These are phyloP conservation scores for Megaptera novaeangliae DNA, from an alignment of 2,113 vertebrate species.

Conservation along the genomic window DNA sequence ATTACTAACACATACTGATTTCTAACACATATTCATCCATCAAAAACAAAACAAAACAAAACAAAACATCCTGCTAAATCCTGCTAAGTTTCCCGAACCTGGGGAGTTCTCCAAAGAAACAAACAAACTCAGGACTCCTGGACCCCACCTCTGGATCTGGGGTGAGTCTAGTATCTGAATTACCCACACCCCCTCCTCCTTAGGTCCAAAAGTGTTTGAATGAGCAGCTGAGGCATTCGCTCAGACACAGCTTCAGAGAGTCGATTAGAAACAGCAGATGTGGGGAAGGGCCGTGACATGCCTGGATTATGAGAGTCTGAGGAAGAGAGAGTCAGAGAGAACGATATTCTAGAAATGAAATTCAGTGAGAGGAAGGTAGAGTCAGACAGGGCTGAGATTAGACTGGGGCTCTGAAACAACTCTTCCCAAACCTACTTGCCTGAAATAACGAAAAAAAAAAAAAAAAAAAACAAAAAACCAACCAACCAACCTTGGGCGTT, in stretches of 20 bases:
- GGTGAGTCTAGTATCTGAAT: background rate
- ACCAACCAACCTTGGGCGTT: background rate
- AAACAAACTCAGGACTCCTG: background rate
- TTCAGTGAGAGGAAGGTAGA: background rate
- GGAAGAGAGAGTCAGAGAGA: background rate
- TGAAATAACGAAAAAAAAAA: too few species aligned
- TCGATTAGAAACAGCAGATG: background rate
- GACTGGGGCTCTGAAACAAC: background rate
- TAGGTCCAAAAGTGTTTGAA: background rate
- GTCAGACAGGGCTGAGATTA: background rate
- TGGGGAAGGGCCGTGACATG: background rate
- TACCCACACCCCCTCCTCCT: rapidly evolving
- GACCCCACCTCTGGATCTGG: background rate
- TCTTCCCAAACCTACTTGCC: background rate
- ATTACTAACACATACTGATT: background rate
- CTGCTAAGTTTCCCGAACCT: background rate
- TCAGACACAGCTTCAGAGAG: background rate
- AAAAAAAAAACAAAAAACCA: too few species aligned
- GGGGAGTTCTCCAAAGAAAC: background rate
- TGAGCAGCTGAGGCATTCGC: background rate
- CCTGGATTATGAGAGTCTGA: background rate
- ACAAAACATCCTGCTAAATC: background rate
- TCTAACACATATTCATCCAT: background rate
- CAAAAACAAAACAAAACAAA: background rate
- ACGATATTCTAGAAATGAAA: background rate